phyloP scores from a whole-genome alignment of 2,888 invertebrate genomes.

The Xylota sylvarum region DNA sequence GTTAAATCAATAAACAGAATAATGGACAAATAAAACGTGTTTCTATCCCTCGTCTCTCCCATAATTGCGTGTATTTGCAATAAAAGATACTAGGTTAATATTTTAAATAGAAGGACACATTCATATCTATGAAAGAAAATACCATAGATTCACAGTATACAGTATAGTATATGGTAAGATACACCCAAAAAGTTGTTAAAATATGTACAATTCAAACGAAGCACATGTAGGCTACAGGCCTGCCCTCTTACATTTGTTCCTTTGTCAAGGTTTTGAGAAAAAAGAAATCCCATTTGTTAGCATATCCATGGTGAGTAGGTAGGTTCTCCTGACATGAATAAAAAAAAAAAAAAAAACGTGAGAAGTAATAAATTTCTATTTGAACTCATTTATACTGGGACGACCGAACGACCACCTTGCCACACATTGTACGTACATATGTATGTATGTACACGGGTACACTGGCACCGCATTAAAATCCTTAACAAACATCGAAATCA shows the following conservation, averaged over 20 bases:
- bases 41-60: too few species aligned
- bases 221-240: neutral
- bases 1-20: neutral
- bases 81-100: too few species aligned
- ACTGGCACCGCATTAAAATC: conserved; percentile 32
- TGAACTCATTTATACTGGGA: conserved; percentile 32
- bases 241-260: neutral
- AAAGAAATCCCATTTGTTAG: neutral
- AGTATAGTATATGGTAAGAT: too few species aligned
- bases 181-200: neutral
- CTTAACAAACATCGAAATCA: conserved; percentile 66
- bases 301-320: neutral
- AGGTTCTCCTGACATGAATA: conserved; percentile 10
- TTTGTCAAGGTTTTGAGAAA: neutral
- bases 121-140: too few species aligned
- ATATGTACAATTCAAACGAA: neutral
- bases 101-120: too few species aligned
- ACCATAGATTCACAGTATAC: too few species aligned
- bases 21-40: neutral
- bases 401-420: neutral
- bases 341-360: conserved; percentile 54
- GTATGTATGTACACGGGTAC: neutral
- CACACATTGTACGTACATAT: too few species aligned
- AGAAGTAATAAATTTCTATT: conserved; percentile 58
- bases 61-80: too few species aligned